Conservation (phyloP, 2,797 vertebrate genomes). For the Gastrophryne carolinensis region DNA sequence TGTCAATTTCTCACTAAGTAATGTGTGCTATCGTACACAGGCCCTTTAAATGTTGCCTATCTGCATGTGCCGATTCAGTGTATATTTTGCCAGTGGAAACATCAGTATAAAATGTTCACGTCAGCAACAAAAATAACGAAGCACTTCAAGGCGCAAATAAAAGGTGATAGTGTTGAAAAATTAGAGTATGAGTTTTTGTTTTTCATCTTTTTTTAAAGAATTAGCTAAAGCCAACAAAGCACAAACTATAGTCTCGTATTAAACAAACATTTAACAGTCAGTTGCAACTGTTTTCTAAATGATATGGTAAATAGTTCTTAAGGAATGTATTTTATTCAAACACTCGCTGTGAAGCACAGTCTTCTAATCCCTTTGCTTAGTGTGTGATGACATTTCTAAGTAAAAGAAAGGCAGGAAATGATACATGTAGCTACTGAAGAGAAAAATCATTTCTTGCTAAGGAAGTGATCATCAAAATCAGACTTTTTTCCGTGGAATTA, state of each 20-base stretch:
- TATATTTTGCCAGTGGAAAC: constrained; percentile 13
- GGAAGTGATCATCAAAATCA: constrained; percentile 46
- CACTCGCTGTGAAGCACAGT: constrained; percentile 49
- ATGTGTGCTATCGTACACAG: too few relatives aligned
- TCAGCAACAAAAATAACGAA: constrained; percentile 44
- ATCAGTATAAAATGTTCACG: constrained; percentile 20
- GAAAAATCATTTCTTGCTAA: constrained; percentile 51
- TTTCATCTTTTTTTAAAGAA: constrained; percentile 50
- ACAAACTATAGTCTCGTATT: constrained; percentile 50
- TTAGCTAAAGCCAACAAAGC: constrained; percentile 51
- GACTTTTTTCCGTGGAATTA: constrained; percentile 34
- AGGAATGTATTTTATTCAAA: constrained; percentile 54
- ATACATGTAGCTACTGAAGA: constrained; percentile 51
- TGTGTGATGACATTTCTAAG: constrained; percentile 51
- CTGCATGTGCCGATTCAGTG: neutral
- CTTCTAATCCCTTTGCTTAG: constrained; percentile 53
- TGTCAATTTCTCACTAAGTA: too few relatives aligned
- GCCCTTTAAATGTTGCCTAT: neutral
- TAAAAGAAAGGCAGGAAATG: constrained; percentile 52
- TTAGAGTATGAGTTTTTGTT: constrained; percentile 11
- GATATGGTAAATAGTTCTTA: constrained; percentile 54
- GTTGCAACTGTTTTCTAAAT: constrained; percentile 53
- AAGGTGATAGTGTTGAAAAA: constrained; percentile 42
- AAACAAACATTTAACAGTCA: constrained; percentile 53
- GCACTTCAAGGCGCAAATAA: constrained; percentile 31